Evolutionary conservation across 2,113 vertebrate species (phyloP).

Genomic region (Piprites chloris): DNA sequence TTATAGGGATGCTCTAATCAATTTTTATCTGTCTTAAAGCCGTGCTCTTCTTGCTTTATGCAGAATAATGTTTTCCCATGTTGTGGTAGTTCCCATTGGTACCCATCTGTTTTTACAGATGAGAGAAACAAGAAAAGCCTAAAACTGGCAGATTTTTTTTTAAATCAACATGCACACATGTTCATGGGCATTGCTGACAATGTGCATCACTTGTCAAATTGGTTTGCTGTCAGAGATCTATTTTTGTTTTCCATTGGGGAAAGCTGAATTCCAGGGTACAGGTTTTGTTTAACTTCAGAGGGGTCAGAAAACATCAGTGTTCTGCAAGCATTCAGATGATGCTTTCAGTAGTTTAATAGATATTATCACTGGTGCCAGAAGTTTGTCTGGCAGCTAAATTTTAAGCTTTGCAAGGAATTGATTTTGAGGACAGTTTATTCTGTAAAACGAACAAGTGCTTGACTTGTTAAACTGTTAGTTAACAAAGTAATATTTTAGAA

Average conservation of each 20-base stretch:
- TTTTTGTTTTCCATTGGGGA: not conserved
- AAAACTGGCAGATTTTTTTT: not conserved
- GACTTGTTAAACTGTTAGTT: not conserved
- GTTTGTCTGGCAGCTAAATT: not conserved
- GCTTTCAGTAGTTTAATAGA: not conserved
- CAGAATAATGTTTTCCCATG: not conserved
- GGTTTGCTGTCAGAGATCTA: not conserved
- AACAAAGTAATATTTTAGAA: not conserved
- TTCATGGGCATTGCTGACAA: not conserved
- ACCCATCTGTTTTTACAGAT: not conserved
- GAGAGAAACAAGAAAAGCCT: not conserved
- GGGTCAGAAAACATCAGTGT: not conserved
- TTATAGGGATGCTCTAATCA: not conserved
- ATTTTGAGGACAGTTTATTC: not conserved
- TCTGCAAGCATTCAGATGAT: not conserved
- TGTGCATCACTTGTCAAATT: not conserved
- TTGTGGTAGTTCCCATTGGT: not conserved
- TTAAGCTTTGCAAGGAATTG: not conserved
- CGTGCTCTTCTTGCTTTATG: not conserved
- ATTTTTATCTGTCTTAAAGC: not conserved
- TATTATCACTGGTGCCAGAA: not conserved
- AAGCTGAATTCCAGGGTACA: not conserved
- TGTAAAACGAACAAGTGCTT: not conserved
- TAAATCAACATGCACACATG: accelerated
- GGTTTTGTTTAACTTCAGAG: not conserved